These are phyloP conservation scores for Halotydeus destructor DNA, from an alignment of 1,140 invertebrate species.

Conservation along the genomic window DNA sequence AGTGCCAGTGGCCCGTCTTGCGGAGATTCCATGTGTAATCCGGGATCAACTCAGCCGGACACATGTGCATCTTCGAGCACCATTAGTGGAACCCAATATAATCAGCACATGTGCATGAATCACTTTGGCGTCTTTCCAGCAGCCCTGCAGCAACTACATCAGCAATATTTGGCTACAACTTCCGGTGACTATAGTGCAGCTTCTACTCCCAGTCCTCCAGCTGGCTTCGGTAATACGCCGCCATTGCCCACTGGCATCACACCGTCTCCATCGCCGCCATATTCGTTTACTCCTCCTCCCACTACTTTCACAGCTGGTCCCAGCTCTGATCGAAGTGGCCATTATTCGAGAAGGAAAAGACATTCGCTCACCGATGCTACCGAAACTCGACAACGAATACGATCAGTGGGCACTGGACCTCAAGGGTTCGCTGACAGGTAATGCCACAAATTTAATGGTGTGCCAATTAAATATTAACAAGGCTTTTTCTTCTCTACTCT, in stretches of 20 bases:
- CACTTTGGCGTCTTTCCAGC: not conserved
- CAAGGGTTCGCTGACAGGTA: too few species aligned
- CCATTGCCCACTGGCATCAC: not conserved
- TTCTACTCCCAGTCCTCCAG: slow-evolving; percentile 5
- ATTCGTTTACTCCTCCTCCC: not conserved
- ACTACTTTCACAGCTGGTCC: not conserved
- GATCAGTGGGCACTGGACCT: too few species aligned
- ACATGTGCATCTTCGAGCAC: not conserved
- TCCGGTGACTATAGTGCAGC: not conserved
- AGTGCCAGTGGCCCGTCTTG: slow-evolving; percentile 53
- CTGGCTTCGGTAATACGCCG: slow-evolving; percentile 2
- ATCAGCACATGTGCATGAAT: not conserved
- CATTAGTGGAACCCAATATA: not conserved
- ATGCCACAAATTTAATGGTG: not conserved
- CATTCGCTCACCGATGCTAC: slow-evolving; percentile 13
- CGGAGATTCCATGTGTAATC: slow-evolving; percentile 25
- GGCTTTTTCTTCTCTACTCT: not conserved
- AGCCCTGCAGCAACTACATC: not conserved
- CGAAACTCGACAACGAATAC: slow-evolving; percentile 9
- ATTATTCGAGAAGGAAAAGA: slow-evolving; percentile 8
- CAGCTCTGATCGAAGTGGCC: not conserved
- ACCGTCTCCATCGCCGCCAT: not conserved
- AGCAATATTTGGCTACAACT: slow-evolving; percentile 2
- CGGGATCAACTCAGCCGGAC: slow-evolving; percentile 35
- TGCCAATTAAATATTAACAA: not conserved